Evolutionary conservation across 92 coral and sea anemone genomes (phyloP).

Genomic region (Montipora capitata): DNA sequence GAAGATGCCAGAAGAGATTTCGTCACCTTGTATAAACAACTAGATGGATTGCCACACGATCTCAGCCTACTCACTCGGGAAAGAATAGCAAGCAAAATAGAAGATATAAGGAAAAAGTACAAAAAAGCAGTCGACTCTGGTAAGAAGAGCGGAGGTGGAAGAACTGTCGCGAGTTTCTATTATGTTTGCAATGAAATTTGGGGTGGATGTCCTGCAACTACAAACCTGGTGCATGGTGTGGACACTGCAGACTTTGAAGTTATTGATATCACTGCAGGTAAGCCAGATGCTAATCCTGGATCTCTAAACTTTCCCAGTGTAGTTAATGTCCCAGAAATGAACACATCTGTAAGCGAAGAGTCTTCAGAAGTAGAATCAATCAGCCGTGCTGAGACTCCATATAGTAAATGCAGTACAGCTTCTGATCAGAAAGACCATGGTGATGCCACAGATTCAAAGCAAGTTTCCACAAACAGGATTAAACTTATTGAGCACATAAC

Average conservation of each 20-base stretch:
- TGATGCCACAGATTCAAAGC: conserved; percentile 11
- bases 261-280: conserved; percentile 17
- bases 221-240: conserved; percentile 54
- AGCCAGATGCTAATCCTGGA: conserved; percentile 2
- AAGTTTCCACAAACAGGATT: conserved; percentile 25
- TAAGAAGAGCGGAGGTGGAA: conserved; percentile 35
- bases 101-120: conserved; percentile 45
- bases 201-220: conserved; percentile 67
- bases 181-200: conserved; percentile 47
- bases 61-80: too few species aligned
- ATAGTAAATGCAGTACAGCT: conserved; percentile 1
- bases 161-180: conserved; percentile 62
- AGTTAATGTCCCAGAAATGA: not conserved
- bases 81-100: conserved; percentile 43
- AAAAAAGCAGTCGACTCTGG: conserved; percentile 62
- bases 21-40: too few species aligned
- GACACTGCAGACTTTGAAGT: conserved; percentile 46
- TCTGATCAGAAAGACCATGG: conserved; percentile 7
- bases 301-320: not conserved
- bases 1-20: too few species aligned
- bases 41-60: too few species aligned
- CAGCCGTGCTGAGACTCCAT: conserved; percentile 28
- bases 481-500: conserved; percentile 57
- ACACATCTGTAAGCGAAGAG: conserved; percentile 6
- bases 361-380: conserved; percentile 20